Conservation (phyloP, 2,797 vertebrate genomes). For the Fundulus diaphanus region DNA sequence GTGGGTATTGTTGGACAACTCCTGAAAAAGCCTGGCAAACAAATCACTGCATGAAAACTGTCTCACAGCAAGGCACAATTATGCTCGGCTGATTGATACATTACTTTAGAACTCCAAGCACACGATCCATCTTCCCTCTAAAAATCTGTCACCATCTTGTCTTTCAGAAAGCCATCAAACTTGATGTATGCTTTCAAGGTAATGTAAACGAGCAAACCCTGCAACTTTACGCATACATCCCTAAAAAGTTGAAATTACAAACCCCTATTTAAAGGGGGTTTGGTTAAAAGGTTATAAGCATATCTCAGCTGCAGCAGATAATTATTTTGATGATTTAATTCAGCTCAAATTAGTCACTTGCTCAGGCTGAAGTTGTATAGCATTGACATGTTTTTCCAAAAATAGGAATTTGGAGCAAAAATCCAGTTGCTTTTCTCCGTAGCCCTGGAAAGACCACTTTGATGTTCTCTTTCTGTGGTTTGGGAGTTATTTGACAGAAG, state of each 20-base stretch:
- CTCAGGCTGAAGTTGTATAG: background rate
- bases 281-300: background rate
- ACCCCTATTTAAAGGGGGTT: background rate
- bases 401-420: background rate
- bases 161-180: constrained; percentile 64
- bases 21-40: constrained; percentile 42
- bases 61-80: constrained; percentile 44
- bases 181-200: constrained; percentile 43
- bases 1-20: constrained; percentile 49
- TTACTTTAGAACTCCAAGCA: constrained; percentile 51
- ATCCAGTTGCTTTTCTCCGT: background rate
- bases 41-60: constrained; percentile 55
- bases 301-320: background rate
- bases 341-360: background rate
- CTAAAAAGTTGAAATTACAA: background rate
- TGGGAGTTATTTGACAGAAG: too few species aligned
- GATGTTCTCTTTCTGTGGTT: too few species aligned
- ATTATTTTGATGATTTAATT: background rate
- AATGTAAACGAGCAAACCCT: constrained; percentile 25
- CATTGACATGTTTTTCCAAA: background rate
- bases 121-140: constrained; percentile 28
- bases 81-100: constrained; percentile 62
- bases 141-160: constrained; percentile 68
- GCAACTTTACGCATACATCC: background rate
- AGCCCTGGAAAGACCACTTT: background rate